Conservation (phyloP, 2,113 vertebrate genomes). For the Pterocles orientalis region DNA sequence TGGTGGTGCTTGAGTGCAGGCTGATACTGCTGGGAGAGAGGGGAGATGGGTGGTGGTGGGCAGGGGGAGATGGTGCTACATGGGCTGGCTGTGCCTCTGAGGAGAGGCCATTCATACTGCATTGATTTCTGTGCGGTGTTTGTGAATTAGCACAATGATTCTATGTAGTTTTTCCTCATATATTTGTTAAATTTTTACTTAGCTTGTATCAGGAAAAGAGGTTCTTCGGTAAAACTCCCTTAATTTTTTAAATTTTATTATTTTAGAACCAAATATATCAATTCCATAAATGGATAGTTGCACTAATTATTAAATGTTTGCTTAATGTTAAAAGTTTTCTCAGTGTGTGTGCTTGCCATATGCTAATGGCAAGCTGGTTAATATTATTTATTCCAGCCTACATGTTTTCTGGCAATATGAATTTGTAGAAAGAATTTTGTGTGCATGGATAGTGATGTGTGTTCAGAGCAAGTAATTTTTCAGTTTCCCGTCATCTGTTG, state of each 20-base stretch:
- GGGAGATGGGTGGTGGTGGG: not conserved
- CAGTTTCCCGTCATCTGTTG: not conserved
- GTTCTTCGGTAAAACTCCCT: not conserved
- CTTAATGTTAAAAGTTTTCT: slow-evolving; percentile 14
- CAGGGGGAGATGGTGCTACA: not conserved
- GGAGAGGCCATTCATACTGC: not conserved
- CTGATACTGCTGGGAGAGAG: not conserved
- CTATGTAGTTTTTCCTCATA: fast-evolving
- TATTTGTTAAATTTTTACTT: not conserved
- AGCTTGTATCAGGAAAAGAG: not conserved
- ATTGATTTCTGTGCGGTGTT: not conserved
- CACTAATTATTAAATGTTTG: slow-evolving; percentile 13
- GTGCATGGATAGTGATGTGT: not conserved
- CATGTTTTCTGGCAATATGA: not conserved
- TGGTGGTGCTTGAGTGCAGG: not conserved
- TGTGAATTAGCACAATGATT: not conserved
- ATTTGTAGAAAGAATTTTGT: not conserved
- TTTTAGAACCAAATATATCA: not conserved
- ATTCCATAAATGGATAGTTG: slow-evolving; percentile 10
- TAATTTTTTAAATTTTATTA: not conserved
- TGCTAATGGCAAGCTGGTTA: slow-evolving; percentile 23
- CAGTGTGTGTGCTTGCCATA: slow-evolving; percentile 25
- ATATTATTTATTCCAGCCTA: slow-evolving; percentile 35
- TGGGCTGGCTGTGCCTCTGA: fast-evolving
- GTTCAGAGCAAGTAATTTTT: not conserved